phyloP scores from a whole-genome alignment of 1,140 invertebrate species.

The Atta cephalotes region DNA sequence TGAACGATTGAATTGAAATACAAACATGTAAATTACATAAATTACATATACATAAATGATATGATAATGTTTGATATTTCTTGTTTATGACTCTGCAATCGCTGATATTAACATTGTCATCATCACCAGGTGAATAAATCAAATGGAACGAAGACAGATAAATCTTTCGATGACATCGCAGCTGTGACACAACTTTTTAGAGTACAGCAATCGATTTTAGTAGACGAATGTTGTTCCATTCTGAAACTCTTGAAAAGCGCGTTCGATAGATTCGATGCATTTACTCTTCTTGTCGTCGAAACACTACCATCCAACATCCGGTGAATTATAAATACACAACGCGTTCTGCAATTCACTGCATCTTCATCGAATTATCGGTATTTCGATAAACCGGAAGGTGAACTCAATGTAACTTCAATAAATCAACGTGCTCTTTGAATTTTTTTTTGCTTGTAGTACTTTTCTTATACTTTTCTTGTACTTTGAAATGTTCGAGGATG shows the following conservation, averaged over 20 bases:
- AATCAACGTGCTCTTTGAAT: not conserved
- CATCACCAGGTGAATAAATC: constrained; percentile 6
- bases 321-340: constrained; percentile 55
- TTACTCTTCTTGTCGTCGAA: constrained; percentile 50
- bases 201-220: constrained; percentile 38
- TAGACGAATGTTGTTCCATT: constrained; percentile 41
- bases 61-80: not conserved
- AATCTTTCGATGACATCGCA: constrained; percentile 25
- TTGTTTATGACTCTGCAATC: not conserved
- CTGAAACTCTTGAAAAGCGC: constrained; percentile 38
- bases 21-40: constrained; percentile 14
- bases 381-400: constrained; percentile 29
- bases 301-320: constrained; percentile 29
- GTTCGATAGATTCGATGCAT: constrained; percentile 49
- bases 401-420: constrained; percentile 10
- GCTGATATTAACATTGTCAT: constrained; percentile 15
- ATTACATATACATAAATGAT: constrained; percentile 8
- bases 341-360: constrained; percentile 19
- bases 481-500: not conserved
- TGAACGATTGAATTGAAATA: not conserved
- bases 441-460: not conserved
- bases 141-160: constrained; percentile 17
- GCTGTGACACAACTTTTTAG: constrained; percentile 38
- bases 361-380: constrained; percentile 48
- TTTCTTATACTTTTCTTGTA: not conserved